A percentile compares a stretch with the other conserved stretches of the same genome.
phyloP scores from a whole-genome alignment of 1,140 invertebrate genomes.

The Drosophila rhopaloa region DNA sequence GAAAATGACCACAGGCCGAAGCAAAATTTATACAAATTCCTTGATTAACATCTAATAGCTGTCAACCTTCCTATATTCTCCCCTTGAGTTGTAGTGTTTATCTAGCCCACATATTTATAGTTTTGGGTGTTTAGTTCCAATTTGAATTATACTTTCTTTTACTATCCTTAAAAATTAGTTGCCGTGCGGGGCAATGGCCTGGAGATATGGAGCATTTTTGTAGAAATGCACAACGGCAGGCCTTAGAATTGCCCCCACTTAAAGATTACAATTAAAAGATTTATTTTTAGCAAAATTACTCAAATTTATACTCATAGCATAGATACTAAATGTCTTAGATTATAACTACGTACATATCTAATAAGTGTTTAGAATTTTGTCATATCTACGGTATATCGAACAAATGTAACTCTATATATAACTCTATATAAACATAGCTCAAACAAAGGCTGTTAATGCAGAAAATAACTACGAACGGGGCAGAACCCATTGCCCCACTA shows the following conservation, averaged over 20 bases:
- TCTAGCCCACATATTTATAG: constrained; percentile 46
- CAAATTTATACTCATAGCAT: constrained; percentile 47
- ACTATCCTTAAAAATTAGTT: constrained; percentile 31
- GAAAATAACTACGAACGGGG: constrained; percentile 22
- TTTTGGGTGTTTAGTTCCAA: constrained; percentile 51
- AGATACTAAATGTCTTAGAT: constrained; percentile 72
- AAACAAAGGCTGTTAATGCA: constrained; percentile 69
- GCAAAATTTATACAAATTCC: constrained; percentile 38
- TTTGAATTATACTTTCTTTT: not conserved
- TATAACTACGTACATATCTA: constrained; percentile 45
- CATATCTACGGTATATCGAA: constrained; percentile 55
- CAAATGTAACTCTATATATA: constrained; percentile 55
- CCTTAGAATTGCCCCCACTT: constrained; percentile 45
- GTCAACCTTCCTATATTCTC: constrained; percentile 40
- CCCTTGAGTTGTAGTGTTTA: constrained; percentile 61
- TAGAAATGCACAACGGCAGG: constrained; percentile 55
- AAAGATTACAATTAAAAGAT: not conserved
- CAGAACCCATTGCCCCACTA: constrained; percentile 6
- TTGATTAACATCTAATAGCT: constrained; percentile 54
- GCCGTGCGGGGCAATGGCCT: constrained; percentile 26
- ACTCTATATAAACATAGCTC: constrained; percentile 68
- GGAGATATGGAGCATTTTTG: constrained; percentile 40
- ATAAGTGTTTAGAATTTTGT: constrained; percentile 80
- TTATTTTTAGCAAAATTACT: constrained; percentile 31
- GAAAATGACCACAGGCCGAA: constrained; percentile 21